phyloP scores from a whole-genome alignment of 2,113 vertebrate species.

The Halichoeres trimaculatus region DNA sequence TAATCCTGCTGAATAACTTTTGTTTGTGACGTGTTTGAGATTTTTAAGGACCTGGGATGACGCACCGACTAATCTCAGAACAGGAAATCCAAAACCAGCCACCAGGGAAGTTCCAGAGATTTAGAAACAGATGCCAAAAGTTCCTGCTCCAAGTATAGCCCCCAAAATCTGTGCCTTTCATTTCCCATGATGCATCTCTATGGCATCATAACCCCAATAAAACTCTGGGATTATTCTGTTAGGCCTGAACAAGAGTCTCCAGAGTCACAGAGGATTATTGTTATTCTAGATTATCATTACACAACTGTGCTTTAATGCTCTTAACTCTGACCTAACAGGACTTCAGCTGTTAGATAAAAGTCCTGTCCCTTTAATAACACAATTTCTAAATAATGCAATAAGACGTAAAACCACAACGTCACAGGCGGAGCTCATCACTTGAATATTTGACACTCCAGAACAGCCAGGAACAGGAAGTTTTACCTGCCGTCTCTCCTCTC shows the following conservation, averaged over 20 bases:
- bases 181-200: not conserved
- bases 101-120: no score
- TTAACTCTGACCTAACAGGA: not conserved
- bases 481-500: conserved; percentile 9
- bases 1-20: no score
- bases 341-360: not conserved
- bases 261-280: not conserved
- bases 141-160: not conserved
- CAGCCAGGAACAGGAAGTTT: conserved; percentile 15
- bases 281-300: not conserved
- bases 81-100: no score
- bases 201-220: not conserved
- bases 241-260: not conserved
- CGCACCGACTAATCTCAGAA: no score
- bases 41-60: no score
- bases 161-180: not conserved
- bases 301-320: not conserved
- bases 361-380: not conserved
- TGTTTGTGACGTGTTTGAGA: no score
- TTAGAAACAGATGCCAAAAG: not conserved
- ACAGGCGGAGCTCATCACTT: no score
- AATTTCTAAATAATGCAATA: not conserved
- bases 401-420: not conserved
- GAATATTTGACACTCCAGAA: conserved; percentile 10
- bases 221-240: not conserved